Conservation (phyloP, 2,888 invertebrate species). For the Axea sp. region DNA sequence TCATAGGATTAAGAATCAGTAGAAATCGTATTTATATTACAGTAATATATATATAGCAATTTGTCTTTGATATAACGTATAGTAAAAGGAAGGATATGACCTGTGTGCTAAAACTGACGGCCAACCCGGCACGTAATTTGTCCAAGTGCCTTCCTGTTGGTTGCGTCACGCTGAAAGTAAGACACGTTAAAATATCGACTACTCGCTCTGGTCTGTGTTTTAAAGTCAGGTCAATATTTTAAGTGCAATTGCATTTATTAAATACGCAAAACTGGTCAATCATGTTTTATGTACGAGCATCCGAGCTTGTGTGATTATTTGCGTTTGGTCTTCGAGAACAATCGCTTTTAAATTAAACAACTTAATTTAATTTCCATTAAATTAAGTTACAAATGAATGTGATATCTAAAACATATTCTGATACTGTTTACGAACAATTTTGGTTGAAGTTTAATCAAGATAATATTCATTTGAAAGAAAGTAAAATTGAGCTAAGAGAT, state of each 20-base stretch:
- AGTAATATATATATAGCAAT: conserved; percentile 61
- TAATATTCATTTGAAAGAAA: background rate
- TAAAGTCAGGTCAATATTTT: conserved; percentile 57
- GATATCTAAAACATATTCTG: conserved; percentile 17
- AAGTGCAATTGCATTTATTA: conserved; percentile 58
- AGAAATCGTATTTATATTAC: conserved; percentile 65
- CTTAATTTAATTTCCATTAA: background rate
- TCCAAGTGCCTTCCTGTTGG: conserved; percentile 79
- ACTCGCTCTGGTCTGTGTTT: conserved; percentile 55
- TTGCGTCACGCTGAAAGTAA: conserved; percentile 74
- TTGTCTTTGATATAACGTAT: conserved; percentile 66
- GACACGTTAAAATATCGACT: conserved; percentile 58
- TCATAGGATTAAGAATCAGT: conserved; percentile 75
- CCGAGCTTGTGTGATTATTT: conserved; percentile 34
- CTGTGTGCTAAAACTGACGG: conserved; percentile 74
- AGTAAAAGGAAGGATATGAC: conserved; percentile 68
- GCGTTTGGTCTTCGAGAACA: conserved; percentile 23
- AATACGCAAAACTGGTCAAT: conserved; percentile 54
- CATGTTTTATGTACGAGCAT: conserved; percentile 36
- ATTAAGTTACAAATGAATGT: conserved; percentile 32
- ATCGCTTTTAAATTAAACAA: conserved; percentile 13
- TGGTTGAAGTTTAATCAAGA: background rate
- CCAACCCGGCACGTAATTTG: conserved; percentile 78
- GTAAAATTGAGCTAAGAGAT: background rate
- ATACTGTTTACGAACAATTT: background rate